A percentile compares a stretch with the other conserved stretches of the same genome.
Conservation (phyloP, 1,140 invertebrate species). For the Drosophila paulistorum region DNA sequence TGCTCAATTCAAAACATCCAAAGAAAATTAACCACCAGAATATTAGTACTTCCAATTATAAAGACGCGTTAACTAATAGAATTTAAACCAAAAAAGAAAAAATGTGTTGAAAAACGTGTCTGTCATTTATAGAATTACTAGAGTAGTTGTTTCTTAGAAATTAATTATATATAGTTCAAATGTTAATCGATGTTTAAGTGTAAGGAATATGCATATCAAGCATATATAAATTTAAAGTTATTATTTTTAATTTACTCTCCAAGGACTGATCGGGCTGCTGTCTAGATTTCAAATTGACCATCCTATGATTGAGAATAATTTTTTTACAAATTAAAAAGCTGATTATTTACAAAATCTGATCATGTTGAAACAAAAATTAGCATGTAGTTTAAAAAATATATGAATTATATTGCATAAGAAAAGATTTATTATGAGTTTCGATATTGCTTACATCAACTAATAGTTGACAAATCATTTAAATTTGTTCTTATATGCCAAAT, state of each 20-base stretch:
- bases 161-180: neutral
- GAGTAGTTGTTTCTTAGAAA: neutral
- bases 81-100: neutral
- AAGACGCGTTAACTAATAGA: constrained; percentile 10
- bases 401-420: neutral
- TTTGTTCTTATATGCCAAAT: constrained; percentile 5
- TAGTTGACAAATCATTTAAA: neutral
- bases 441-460: too few species aligned
- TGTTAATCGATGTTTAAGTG: neutral
- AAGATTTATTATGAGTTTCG: neutral
- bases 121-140: neutral
- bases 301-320: too few species aligned
- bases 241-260: neutral
- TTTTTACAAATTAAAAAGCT: neutral
- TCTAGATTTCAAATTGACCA: neutral
- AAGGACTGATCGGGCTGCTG: neutral
- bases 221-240: constrained; percentile 10
- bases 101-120: neutral
- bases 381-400: neutral
- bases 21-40: constrained; percentile 65
- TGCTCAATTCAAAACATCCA: constrained; percentile 47
- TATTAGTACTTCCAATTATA: constrained; percentile 66
- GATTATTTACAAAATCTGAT: too few species aligned
- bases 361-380: too few species aligned
- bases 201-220: neutral